These are phyloP conservation scores for Chaetorhynchus papuensis DNA, from an alignment of 2,113 vertebrate species.

Conservation along the genomic window DNA sequence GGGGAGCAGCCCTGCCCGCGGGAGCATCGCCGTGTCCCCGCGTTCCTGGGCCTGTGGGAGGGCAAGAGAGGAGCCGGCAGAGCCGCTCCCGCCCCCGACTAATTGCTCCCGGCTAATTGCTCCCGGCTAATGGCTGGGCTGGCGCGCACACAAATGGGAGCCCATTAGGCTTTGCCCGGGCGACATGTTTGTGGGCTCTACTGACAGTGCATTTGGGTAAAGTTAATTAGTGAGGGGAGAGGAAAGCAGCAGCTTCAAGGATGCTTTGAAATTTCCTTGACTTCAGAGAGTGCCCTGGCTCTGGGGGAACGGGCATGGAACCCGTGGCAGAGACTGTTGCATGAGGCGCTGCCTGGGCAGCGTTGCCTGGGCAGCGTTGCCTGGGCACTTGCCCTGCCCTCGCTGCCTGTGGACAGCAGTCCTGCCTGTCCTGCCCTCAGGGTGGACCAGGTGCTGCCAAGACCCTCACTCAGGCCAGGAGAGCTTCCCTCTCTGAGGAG, in stretches of 20 bases:
- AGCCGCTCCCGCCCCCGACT: background rate
- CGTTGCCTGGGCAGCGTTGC: rapidly evolving
- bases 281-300: background rate
- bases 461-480: background rate
- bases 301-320: background rate
- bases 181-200: background rate
- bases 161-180: slow-evolving; percentile 38
- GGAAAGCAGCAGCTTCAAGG: slow-evolving; percentile 33
- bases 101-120: slow-evolving; percentile 43
- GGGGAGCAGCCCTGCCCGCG: background rate
- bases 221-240: slow-evolving; percentile 49
- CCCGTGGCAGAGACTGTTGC: background rate
- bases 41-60: rapidly evolving
- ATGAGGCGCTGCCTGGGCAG: background rate
- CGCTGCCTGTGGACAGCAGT: rapidly evolving
- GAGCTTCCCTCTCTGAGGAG: background rate
- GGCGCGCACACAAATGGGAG: slow-evolving; percentile 36
- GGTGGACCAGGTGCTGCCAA: rapidly evolving
- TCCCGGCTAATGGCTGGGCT: slow-evolving; percentile 42
- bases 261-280: slow-evolving; percentile 51
- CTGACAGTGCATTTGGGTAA: slow-evolving; percentile 26
- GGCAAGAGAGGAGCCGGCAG: background rate
- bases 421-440: background rate
- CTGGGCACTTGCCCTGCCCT: rapidly evolving
- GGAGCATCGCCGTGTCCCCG: rapidly evolving